Evolutionary conservation across 2,797 vertebrate species (phyloP), one percentile per base, ranked within the genome.

Genomic region (Myiotriccus ornatus): DNA sequence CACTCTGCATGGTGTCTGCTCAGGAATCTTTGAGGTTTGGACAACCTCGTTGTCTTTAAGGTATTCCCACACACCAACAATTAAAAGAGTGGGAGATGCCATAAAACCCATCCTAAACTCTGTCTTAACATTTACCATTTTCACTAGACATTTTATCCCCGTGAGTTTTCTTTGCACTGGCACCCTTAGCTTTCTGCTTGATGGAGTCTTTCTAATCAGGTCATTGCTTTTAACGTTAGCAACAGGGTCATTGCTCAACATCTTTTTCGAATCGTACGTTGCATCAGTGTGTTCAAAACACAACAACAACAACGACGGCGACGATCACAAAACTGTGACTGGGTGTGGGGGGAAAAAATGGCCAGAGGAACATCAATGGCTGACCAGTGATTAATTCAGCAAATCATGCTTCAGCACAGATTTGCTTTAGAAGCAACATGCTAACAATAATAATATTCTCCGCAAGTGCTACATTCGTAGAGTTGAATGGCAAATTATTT

Each of bases 401-500:
- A 94, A 90, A 93, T 89, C 73, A 80, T 57, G 60, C 74, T 83
- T 82, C 7, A 0, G 37, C 81, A 89, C 73, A 70, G 65, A 84
- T 86, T 95, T 96, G 91, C 94, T 88, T 95, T 80, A 87, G 93
- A 90, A 95, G 91, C 85, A 97, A 97, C 74, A 93, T 41, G 90
- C 86, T 97, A 97, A 97, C 96, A 93, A 97, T 96, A 97, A 97
- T 93, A 96, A 96, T 96, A 96, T 96, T 97, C 97, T 95, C 94
- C 57, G 55, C 90, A 91, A 97, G 94, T 89, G 95, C 94, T 96
- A 96, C 96, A 82, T 96, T 94, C 97, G 96, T 97, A 95, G 93
- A 96, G 93, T 89, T 96, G 95, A 97, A 97, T 95, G 93, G 95
- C 96, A 96, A 98, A 97, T 97, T 98, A 97, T 97, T 98, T 97